Percentiles rank a stretch among this genome's conserved stretches.
These are phyloP conservation scores for Antennarius striatus DNA, from an alignment of 2,113 vertebrate genomes.

Conservation along the genomic window DNA sequence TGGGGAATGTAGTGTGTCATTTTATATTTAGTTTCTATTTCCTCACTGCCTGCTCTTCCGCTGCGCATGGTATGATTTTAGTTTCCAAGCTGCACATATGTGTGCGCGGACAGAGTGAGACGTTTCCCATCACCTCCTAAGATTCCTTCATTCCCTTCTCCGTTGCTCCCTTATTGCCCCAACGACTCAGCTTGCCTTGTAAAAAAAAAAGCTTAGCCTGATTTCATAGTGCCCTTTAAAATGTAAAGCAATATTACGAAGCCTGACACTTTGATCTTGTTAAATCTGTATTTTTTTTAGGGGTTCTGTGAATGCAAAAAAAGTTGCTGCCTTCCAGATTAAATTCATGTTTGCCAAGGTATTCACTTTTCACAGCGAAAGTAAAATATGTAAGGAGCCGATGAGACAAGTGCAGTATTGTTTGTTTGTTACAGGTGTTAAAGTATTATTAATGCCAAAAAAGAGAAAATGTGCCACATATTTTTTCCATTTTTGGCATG, in stretches of 20 bases:
- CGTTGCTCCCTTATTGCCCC: constrained; percentile 70
- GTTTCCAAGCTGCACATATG: constrained; percentile 20
- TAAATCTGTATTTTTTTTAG: constrained; percentile 65
- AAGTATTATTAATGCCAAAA: constrained; percentile 18
- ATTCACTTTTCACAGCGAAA: constrained; percentile 18
- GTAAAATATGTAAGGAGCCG: constrained; percentile 18
- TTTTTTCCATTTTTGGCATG: constrained; percentile 48
- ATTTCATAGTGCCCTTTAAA: constrained; percentile 67
- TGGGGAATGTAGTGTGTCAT: constrained; percentile 67
- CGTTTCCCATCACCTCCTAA: constrained; percentile 64
- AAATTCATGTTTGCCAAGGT: constrained; percentile 16
- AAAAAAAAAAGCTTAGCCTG: constrained; percentile 51
- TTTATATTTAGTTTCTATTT: constrained; percentile 73
- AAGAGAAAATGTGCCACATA: constrained; percentile 43
- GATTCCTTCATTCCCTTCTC: constrained; percentile 67
- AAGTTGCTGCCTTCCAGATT: constrained; percentile 13
- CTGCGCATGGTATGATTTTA: constrained; percentile 62
- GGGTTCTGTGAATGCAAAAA: constrained; percentile 47
- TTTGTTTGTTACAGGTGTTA: constrained; percentile 56
- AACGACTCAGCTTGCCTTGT: constrained; percentile 65
- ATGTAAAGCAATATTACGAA: constrained; percentile 75
- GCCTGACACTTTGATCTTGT: constrained; percentile 70
- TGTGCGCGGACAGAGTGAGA: constrained; percentile 47
- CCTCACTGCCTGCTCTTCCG: constrained; percentile 62
- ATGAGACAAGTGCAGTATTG: constrained; percentile 35